Evolutionary conservation across 2,113 vertebrate species (phyloP).

Genomic region (Callopanchax toddi): DNA sequence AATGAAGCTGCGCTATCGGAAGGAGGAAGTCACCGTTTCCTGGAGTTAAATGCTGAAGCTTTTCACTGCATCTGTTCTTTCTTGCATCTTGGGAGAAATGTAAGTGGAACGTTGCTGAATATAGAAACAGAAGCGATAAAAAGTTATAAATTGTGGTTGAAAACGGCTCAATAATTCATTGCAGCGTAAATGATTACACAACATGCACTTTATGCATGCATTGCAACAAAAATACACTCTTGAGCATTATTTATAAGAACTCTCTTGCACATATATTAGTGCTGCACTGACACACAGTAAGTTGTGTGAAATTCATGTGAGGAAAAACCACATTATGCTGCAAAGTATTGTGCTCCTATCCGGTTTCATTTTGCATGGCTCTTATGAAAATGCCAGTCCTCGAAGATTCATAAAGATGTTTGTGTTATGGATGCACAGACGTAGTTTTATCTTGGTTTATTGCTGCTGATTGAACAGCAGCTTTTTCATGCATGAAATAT

Average conservation of each 20-base stretch:
- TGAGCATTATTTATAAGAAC: neutral
- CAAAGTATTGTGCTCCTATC: too few relatives aligned
- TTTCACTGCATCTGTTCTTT: neutral
- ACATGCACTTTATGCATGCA: neutral
- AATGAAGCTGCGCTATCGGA: neutral
- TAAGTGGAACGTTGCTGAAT: neutral
- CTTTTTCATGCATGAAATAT: too few relatives aligned
- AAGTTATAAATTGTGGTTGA: neutral
- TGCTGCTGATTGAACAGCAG: too few relatives aligned
- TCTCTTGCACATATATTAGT: neutral
- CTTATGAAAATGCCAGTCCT: too few relatives aligned
- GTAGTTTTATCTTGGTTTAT: too few relatives aligned
- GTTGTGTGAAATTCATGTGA: too few relatives aligned
- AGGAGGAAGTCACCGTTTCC: neutral
- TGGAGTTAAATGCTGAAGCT: neutral
- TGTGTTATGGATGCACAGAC: too few relatives aligned
- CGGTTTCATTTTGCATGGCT: too few relatives aligned
- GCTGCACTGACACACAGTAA: too few relatives aligned
- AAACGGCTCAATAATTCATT: neutral
- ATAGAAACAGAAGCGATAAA: neutral
- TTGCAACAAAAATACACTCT: too few relatives aligned
- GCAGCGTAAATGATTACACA: neutral
- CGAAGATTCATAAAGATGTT: too few relatives aligned
- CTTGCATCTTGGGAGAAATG: neutral
- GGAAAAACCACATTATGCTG: too few relatives aligned